Percentiles rank a stretch among this genome's conserved stretches.
These are phyloP conservation scores for Mareca penelope DNA, from an alignment of 2,797 vertebrate genomes.

Conservation along the genomic window DNA sequence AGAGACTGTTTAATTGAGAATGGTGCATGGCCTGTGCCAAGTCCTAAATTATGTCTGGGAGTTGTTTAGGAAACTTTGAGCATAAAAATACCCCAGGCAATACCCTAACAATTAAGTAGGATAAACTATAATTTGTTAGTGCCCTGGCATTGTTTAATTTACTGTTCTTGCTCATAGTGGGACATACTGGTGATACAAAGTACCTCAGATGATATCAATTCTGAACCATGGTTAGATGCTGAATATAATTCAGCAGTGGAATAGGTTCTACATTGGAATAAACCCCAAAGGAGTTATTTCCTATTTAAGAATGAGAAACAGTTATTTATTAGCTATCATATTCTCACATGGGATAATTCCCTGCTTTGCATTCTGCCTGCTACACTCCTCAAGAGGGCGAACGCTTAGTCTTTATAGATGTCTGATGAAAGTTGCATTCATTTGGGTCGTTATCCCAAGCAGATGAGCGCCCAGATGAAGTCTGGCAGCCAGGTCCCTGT, in stretches of 20 bases:
- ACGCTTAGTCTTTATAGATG: not conserved
- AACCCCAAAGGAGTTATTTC: not conserved
- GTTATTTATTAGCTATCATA: not conserved
- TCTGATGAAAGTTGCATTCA: not conserved
- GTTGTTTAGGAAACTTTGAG: slow-evolving; percentile 32
- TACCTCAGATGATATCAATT: not conserved
- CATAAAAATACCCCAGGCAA: not conserved
- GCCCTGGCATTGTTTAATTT: slow-evolving; percentile 2
- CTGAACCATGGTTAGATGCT: not conserved
- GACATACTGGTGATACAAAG: not conserved
- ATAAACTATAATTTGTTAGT: not conserved
- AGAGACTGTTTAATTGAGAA: not conserved
- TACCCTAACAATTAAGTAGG: slow-evolving; percentile 19
- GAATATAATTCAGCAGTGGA: not conserved
- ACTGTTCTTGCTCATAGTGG: not conserved
- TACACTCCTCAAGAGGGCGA: not conserved
- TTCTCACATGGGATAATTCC: not conserved
- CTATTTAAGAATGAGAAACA: not conserved
- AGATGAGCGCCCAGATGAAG: not conserved
- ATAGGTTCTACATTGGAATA: not conserved
- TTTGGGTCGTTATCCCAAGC: not conserved
- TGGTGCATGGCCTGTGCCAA: not conserved
- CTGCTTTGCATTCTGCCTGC: not conserved
- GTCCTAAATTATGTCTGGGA: slow-evolving; percentile 31
- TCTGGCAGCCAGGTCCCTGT: not conserved